Conservation (phyloP, 2,888 invertebrate species). For the Temnothorax ravouxi region DNA sequence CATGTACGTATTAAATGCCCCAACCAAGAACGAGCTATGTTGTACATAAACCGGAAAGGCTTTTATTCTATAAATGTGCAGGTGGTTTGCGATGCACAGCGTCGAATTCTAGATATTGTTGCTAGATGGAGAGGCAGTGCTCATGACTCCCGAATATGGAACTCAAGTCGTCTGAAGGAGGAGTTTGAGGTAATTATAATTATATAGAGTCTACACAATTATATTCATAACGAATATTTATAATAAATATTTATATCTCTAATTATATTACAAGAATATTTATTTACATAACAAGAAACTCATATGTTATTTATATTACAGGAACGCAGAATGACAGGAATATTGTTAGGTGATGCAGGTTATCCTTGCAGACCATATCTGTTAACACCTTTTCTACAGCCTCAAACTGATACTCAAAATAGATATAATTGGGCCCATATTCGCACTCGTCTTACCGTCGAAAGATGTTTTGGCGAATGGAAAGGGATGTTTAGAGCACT, state of each 20-base stretch:
- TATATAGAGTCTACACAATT: not conserved
- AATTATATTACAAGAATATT: no score
- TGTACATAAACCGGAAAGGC: not conserved
- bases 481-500: not conserved
- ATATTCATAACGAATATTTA: not conserved
- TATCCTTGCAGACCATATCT: not conserved
- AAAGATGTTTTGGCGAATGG: conserved; percentile 1
- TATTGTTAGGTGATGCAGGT: not conserved
- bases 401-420: not conserved
- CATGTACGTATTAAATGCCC: not conserved
- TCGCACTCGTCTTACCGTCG: not conserved
- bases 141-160: not conserved
- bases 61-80: not conserved
- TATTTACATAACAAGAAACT: no score
- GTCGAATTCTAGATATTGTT: conserved; percentile 9
- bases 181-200: conserved; percentile 4
- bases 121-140: conserved; percentile 2
- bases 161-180: not conserved
- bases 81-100: not conserved
- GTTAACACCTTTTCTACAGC: not conserved
- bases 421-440: not conserved
- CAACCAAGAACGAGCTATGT: not conserved
- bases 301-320: no score
- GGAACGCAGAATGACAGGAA: no score
- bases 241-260: not conserved